A percentile compares a stretch with the other conserved stretches of the same genome.
Conservation (phyloP, 2,888 invertebrate species). For the Myopa testacea region DNA sequence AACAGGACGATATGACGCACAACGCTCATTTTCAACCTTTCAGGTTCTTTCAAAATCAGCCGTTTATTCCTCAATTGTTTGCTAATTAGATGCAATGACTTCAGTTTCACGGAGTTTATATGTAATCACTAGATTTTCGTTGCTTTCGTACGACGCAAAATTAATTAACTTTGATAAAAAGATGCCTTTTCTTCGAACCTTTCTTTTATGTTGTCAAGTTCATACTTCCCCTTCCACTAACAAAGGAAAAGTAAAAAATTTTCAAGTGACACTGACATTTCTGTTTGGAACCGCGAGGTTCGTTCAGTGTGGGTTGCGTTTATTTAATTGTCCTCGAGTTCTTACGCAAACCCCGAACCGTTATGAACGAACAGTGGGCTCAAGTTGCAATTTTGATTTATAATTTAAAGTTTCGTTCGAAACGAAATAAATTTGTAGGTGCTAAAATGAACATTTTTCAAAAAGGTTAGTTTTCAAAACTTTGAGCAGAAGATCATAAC, state of each 20-base stretch:
- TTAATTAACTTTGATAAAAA: slow-evolving; percentile 35
- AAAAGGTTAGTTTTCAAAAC: too few relatives aligned
- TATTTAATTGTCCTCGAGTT: background rate
- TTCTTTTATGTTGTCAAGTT: slow-evolving; percentile 44
- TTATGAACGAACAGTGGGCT: slow-evolving; percentile 27
- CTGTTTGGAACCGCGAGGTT: slow-evolving; percentile 25
- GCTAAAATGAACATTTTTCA: too few relatives aligned
- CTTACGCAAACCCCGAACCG: slow-evolving; percentile 8
- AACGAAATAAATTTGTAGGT: too few relatives aligned
- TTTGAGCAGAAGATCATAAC: too few relatives aligned
- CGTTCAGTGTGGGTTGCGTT: slow-evolving; percentile 30
- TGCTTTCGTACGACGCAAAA: slow-evolving; percentile 46
- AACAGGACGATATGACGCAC: slow-evolving; percentile 60
- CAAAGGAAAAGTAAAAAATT: slow-evolving; percentile 33
- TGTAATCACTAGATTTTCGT: slow-evolving; percentile 44
- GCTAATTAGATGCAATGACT: slow-evolving; percentile 24
- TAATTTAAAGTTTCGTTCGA: too few relatives aligned
- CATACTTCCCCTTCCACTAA: slow-evolving; percentile 36
- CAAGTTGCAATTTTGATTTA: too few relatives aligned
- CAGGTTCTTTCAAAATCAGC: slow-evolving; percentile 17
- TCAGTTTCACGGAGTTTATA: slow-evolving; percentile 21
- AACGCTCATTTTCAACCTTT: slow-evolving; percentile 58
- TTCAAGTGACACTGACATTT: slow-evolving; percentile 40
- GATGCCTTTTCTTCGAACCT: slow-evolving; percentile 41
- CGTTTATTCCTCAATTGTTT: slow-evolving; percentile 28